Evolutionary conservation across 1,140 invertebrate species (phyloP).

Genomic region (Micrasema minimum): DNA sequence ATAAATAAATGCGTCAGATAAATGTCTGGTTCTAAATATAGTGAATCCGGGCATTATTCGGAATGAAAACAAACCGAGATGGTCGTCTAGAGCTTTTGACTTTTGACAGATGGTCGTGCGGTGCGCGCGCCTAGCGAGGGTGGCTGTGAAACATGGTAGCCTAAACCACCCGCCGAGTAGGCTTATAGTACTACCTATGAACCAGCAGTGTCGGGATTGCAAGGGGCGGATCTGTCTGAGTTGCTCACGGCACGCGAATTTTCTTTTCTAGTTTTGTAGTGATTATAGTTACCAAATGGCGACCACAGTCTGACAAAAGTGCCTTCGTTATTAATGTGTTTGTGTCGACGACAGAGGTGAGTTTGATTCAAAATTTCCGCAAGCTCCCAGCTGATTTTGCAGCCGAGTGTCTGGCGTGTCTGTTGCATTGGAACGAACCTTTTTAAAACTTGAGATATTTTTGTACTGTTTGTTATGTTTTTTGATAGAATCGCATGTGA

Average conservation of each 20-base stretch:
- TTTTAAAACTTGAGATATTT: not conserved
- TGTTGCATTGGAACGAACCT: not conserved
- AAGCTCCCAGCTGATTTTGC: not conserved
- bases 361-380: slow-evolving; percentile 1
- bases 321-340: slow-evolving; percentile 45
- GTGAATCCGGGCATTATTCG: slow-evolving; percentile 21
- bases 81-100: not conserved
- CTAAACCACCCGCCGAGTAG: not conserved
- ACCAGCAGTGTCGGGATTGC: slow-evolving; percentile 16
- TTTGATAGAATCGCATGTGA: not conserved
- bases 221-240: slow-evolving; percentile 29
- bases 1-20: slow-evolving; percentile 26
- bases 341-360: slow-evolving; percentile 37
- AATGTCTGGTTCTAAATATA: slow-evolving; percentile 24
- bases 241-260: not conserved
- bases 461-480: not conserved
- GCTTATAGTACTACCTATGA: not conserved
- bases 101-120: slow-evolving; percentile 32
- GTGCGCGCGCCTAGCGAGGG: slow-evolving; percentile 30
- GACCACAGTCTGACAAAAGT: slow-evolving; percentile 42
- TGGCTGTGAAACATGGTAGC: not conserved
- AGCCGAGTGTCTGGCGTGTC: not conserved
- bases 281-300: slow-evolving; percentile 18
- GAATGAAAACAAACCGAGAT: slow-evolving; percentile 11
- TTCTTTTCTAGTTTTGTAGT: slow-evolving; percentile 43